Base-by-base conservation (phyloP, 2,113 vertebrate species). In the Burhinus bistriatus region DNA sequence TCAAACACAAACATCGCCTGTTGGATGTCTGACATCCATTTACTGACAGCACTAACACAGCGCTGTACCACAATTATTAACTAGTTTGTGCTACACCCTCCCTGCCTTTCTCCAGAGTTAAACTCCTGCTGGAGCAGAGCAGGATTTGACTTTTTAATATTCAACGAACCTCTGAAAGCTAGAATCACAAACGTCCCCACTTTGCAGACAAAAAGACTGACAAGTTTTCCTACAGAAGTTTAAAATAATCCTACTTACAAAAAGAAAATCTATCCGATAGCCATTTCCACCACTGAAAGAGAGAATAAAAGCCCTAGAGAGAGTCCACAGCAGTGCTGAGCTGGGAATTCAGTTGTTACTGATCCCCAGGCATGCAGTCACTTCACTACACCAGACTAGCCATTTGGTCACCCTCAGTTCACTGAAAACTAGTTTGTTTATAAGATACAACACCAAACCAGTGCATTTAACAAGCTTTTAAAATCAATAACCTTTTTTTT, bases 341-440 rank as follows among this genome's bases (percentile, higher is more conserved):
- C 91, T 16, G 66, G 92, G 95, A 84, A 82, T 95, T 97, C 95
- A 96, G 94, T 94, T 97, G 95, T 95, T 91, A 34, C 90, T 95
- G 94, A 96, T 95, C 94, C 96, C 90, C 86, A 82, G 97, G 90
- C 90, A 96, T 27, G 83, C 77, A 71, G 77, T 59, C 89, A 78
- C 95, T 89, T 93, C 65, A 36, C 92, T 52, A 26, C 83, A 91
- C 38, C 88, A 83, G 64, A 82, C 90, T 81, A 81, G 40, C 86
- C 95, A 75, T 87, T 91, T 49, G 87, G 87, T 89, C 91, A 92
- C 47, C 86, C 89, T 72, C 77, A 72, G 55, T 71, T 68, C 89
- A 44, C 69, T 79, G 77, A 57, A 91, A 97, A 92, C 80, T n/a
- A 45, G 77, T 65, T 89, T 96, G 79, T 92, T 93, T 90, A 89